Base-by-base conservation (phyloP, 2,113 vertebrate genomes). In the Sclerurus mexicanus region DNA sequence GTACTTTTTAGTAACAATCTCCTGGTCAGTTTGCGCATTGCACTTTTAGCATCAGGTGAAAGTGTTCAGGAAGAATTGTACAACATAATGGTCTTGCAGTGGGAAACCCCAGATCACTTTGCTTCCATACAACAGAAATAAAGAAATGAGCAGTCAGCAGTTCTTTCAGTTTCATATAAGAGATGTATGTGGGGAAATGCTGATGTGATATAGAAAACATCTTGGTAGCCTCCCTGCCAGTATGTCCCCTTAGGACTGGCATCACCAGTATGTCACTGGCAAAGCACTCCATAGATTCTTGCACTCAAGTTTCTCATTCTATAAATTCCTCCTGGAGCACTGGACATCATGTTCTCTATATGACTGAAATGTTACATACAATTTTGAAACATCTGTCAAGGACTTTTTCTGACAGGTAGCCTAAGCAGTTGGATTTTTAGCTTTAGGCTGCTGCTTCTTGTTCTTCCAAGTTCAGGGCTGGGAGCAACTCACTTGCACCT, bases 321-420 rank as follows among this genome's bases (percentile, higher is more conserved):
- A 42, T 50, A 56, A 85, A 74, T 58, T 77, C 71, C 42, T 87
- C 30, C 55, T 25, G 56, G 47, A 89, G 31, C 49, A 67, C 37
- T 71, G 78, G 22, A 47, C n/a, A 63, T 85, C 59, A 16, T 42
- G 62, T 60, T 75, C 33, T 69, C 39, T 71, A 20, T 52, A 40
- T 40, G 46, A 85, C 47, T 30, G 47, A 64, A 91, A 90, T 17
- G 7, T 58, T 67, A 47, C 42, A 28, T n/a, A 25, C 16, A n/a
- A 28, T n/a, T 71, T 64, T 72, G 72, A 77, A 86, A 28, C 30
- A 83, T 74, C 47, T 73, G 53, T 72, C 86, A 88, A 72, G 42
- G 35, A 47, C 85, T 55, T 63, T 80, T 71, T 27, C 58, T 88
- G 75, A 94, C 40, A 58, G 39, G 76, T 87, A 90, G 37, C 30